Conservation (phyloP, 2,113 vertebrate species). For the Phasianus colchicus region DNA sequence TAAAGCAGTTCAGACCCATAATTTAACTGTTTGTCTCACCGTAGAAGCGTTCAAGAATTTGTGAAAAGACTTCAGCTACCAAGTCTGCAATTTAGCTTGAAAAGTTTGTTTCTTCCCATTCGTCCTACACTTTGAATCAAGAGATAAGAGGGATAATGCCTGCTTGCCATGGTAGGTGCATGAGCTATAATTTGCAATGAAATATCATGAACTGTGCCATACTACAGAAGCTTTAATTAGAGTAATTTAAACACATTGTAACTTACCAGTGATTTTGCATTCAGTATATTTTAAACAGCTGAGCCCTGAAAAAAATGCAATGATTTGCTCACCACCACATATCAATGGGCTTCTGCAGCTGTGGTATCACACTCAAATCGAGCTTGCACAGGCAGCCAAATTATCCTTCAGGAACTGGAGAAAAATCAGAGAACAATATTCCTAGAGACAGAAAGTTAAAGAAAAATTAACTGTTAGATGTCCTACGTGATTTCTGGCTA, state of each 20-base stretch:
- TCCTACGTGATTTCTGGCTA: neutral
- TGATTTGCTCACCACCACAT: slow-evolving; percentile 70
- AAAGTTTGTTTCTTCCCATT: slow-evolving; percentile 53
- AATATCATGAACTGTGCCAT: slow-evolving; percentile 75
- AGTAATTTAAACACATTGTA: slow-evolving; percentile 79
- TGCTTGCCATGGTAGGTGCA: slow-evolving; percentile 53
- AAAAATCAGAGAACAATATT: slow-evolving; percentile 38
- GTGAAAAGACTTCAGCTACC: slow-evolving; percentile 47
- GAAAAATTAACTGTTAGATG: slow-evolving; percentile 28
- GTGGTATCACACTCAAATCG: slow-evolving; percentile 51
- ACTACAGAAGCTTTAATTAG: slow-evolving; percentile 79
- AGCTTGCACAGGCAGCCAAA: slow-evolving; percentile 65
- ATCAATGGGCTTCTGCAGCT: slow-evolving; percentile 76
- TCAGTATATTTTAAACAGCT: slow-evolving; percentile 80
- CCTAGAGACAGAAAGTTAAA: neutral
- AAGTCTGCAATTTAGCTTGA: slow-evolving; percentile 59
- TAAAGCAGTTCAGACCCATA: slow-evolving; percentile 45
- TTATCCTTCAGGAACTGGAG: slow-evolving; percentile 57
- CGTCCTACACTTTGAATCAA: slow-evolving; percentile 34
- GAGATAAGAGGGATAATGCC: slow-evolving; percentile 19
- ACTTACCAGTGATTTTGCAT: slow-evolving; percentile 79
- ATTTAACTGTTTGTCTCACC: slow-evolving; percentile 61
- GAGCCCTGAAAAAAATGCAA: slow-evolving; percentile 70
- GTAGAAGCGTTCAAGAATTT: slow-evolving; percentile 50
- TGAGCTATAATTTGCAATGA: slow-evolving; percentile 74